Evolutionary conservation across 30 jellyfish, hydroid and myxozoan species (phyloP), one percentile per base, ranked within the genome.

Genomic region (Aurelia aurita): DNA sequence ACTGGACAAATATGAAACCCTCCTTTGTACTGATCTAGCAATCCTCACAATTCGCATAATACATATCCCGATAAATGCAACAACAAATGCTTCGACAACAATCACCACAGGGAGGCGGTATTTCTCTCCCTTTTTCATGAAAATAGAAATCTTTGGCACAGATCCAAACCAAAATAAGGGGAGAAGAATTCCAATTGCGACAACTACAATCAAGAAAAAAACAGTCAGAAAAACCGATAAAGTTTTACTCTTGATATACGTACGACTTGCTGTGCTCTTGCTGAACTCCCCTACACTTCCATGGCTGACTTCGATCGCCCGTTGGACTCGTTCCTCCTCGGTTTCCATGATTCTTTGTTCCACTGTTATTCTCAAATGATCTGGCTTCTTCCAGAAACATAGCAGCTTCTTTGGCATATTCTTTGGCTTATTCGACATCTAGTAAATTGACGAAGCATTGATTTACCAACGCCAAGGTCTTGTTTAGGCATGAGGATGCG

Each of bases 221-320:
- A 67, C 79, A 46, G 32, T 39, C 25, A 74, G 16, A n/a, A 28
- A 28, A 0, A 60, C 68, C 11, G 47, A 6, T 9, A 68, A 9
- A 39, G 39, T 11, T 62, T 74, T 85, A n/a, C 77, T 25, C 49
- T 54, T 85, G 88, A 75, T 27, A 62, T 29, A 62, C 29, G 23
- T 19, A 34, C 66, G 95, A 67, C 79, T 85, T 15, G 89, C 84
- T 3, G 95, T 43, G 66, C 95, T 74, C 20, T 72, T 61, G 84
- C 95, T 85, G 78, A 85, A 74, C 23, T 75, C 89, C 22, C 93
- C 88, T 8, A 51, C 95, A 53, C 95, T 85, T 10, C 95, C 95
- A 58, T 85, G 95, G 63, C 95, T 85, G 13, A 85, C 89, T 49
- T 85, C 95, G 31, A 85, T 75, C 21, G 89, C 89, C 26, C 65